These are phyloP conservation scores for Azemiops feae DNA, from an alignment of 2,113 vertebrate species.

Conservation along the genomic window DNA sequence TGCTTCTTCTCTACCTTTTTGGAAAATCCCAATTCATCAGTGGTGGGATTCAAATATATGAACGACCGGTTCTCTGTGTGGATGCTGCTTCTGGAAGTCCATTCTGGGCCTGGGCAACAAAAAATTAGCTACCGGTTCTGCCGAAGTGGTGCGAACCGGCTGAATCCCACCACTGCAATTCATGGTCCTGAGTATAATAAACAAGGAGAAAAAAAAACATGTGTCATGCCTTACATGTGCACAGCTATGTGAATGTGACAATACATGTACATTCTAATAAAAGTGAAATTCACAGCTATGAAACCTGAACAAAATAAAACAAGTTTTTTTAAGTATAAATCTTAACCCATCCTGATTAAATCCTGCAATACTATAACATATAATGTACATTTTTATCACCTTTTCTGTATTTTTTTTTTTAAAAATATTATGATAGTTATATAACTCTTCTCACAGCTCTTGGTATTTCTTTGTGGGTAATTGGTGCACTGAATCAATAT, in stretches of 20 bases:
- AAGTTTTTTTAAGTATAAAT: not conserved
- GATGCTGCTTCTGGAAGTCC: no score
- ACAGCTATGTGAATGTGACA: not conserved
- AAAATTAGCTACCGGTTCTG: no score
- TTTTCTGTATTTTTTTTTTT: not conserved
- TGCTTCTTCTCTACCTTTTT: not conserved
- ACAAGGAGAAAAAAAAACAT: not conserved
- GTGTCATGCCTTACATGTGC: not conserved
- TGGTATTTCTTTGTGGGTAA: conserved; percentile 32
- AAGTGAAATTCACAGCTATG: not conserved
- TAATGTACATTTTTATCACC: not conserved
- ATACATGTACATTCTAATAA: not conserved
- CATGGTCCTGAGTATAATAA: not conserved
- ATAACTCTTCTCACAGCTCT: not conserved
- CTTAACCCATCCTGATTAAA: not conserved
- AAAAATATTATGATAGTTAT: not conserved
- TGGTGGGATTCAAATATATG: no score
- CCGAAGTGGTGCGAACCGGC: no score
- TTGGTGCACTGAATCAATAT: conserved; percentile 18
- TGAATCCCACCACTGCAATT: no score
- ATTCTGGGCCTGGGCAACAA: no score
- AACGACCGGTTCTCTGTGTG: no score
- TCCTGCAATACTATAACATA: not conserved
- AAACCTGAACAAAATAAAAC: not conserved
- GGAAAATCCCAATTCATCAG: not conserved